These are phyloP conservation scores for Drosophila helvetica DNA, from an alignment of 2,888 invertebrate species.

Conservation along the genomic window DNA sequence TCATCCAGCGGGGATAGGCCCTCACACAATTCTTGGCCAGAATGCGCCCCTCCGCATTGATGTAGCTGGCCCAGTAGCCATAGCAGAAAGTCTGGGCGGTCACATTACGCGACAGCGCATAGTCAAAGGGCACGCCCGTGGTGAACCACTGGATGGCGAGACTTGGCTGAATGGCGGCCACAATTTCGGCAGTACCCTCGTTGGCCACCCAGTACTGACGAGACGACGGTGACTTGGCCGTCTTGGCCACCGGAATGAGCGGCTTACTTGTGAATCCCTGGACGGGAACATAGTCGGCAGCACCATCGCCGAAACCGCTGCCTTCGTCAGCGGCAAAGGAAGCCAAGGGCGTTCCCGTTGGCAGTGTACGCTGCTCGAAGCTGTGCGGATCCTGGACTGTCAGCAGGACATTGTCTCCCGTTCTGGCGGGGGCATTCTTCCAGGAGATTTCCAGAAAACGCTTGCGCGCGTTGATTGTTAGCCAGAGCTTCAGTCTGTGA, in stretches of 20 bases:
- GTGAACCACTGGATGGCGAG: slow-evolving; percentile 80
- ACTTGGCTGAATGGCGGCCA: slow-evolving; percentile 77
- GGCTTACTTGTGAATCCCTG: slow-evolving; percentile 55
- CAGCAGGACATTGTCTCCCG: slow-evolving; percentile 79
- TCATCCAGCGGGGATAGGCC: slow-evolving; percentile 87
- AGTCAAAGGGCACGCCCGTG: slow-evolving; percentile 82
- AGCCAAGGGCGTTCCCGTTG: slow-evolving; percentile 68
- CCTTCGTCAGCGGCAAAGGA: slow-evolving; percentile 58
- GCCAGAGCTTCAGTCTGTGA: slow-evolving; percentile 67
- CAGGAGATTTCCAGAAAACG: slow-evolving; percentile 83
- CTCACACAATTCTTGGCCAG: slow-evolving; percentile 84
- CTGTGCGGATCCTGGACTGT: slow-evolving; percentile 78
- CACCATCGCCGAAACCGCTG: slow-evolving; percentile 52
- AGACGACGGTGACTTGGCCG: neutral
- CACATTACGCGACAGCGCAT: slow-evolving; percentile 75
- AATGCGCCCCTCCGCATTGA: slow-evolving; percentile 78
- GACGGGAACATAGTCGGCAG: slow-evolving; percentile 55
- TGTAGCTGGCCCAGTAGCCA: slow-evolving; percentile 83
- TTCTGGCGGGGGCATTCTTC: slow-evolving; percentile 77
- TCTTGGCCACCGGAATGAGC: slow-evolving; percentile 1
- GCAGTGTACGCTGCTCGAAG: slow-evolving; percentile 70
- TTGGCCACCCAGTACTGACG: slow-evolving; percentile 79
- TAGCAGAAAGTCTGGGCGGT: slow-evolving; percentile 80
- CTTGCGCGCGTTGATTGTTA: slow-evolving; percentile 82
- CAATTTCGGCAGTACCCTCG: slow-evolving; percentile 71